Base-by-base conservation (phyloP, 2,113 vertebrate species). In the Collichthys lucidus region DNA sequence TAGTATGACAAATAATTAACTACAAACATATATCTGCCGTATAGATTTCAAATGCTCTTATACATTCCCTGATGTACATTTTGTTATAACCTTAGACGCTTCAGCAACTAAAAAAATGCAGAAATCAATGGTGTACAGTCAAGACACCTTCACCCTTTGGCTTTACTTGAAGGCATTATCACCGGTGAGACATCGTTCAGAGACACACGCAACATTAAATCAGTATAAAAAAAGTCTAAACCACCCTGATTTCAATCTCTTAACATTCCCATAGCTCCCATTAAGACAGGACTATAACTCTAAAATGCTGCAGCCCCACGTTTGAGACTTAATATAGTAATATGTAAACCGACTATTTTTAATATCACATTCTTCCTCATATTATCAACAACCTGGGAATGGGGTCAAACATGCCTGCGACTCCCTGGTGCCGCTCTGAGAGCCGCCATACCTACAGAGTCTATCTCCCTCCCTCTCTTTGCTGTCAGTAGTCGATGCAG, bases 401-500 rank as follows among this genome's bases (percentile, higher is more conserved):
- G 5, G 35, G 44, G 16, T 82, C 10, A 9, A 57, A 26, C 69
- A 40, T 26, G 69, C 56, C 74, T 59, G 29, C 15, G 17, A 35
- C 64, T 42, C 52, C 42, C 60, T 12, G 2, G 31, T 3, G 24
- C 0, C 0, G 0, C 62, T 64, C 67, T 47, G 56, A 31, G 31
- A 59, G 40, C 55, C n/a, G 16, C 26, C 22, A 10, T n/a, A 62
- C 12, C 65, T 57, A 73, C 57, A 59, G 56, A 47, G 52, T 74
- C 70, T 19, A 4, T n/a, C 49, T 29, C 16, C 52, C 17, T 35
- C 44, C 35, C 35, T 70, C 4, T 15, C 11, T 9, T 17, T 15
- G 67, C 2, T 16, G 86, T 96, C 92, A 97, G 79, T 94, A 95
- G 82, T 96, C 96, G 72, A 99, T 91, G 57, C 89, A 78, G 0